phyloP scores from a whole-genome alignment of 1,140 invertebrate genomes.

The Acyrthosiphon pisum region DNA sequence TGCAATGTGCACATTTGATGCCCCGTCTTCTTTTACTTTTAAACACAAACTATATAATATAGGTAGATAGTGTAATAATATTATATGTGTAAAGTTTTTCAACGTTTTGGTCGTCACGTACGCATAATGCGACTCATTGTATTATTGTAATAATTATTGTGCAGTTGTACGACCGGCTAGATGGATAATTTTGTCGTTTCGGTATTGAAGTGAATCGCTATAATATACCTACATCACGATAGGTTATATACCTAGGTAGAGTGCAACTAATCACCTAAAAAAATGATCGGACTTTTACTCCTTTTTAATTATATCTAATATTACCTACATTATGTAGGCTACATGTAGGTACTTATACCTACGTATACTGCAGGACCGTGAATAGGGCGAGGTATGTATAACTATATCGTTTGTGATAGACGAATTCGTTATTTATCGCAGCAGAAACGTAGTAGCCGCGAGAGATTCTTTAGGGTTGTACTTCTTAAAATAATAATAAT shows the following conservation, averaged over 20 bases:
- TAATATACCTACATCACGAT: background rate
- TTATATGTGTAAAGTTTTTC: background rate
- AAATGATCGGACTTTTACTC: background rate
- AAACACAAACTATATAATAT: no score
- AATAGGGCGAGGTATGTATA: no score
- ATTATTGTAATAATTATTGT: background rate
- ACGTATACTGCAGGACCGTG: no score
- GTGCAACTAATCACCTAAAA: background rate
- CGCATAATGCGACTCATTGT: background rate
- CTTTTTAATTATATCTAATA: background rate
- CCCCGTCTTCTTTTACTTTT: background rate
- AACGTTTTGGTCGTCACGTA: background rate
- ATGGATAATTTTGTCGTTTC: background rate
- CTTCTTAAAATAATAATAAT: background rate
- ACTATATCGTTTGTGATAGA: background rate
- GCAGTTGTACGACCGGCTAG: no score
- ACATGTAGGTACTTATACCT: no score
- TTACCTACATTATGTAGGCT: no score
- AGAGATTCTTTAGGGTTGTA: background rate
- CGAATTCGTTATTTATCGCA: background rate
- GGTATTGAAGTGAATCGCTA: background rate
- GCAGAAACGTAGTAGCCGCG: no score
- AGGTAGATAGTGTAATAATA: no score
- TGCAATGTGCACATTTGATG: no score
- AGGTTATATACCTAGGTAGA: background rate